phyloP scores from a whole-genome alignment of 2,113 vertebrate genomes.

The Larimichthys crocea region DNA sequence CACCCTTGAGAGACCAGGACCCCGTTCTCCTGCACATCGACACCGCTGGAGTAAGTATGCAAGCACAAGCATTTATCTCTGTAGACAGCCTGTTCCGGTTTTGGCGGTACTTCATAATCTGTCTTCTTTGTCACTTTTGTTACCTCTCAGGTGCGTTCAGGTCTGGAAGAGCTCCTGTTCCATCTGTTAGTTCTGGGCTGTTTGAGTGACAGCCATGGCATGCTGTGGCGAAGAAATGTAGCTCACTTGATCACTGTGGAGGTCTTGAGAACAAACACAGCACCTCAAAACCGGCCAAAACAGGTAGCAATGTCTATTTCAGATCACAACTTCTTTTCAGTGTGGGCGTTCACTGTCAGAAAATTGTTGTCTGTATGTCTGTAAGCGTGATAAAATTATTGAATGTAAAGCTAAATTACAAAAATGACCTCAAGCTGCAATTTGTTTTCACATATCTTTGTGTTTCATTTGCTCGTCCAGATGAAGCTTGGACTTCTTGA shows the following conservation, averaged over 20 bases:
- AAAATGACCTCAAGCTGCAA: neutral
- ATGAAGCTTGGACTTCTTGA: slow-evolving; percentile 77
- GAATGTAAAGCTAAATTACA: neutral
- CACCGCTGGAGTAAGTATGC: slow-evolving; percentile 73
- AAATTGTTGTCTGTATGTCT: neutral
- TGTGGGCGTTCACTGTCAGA: neutral
- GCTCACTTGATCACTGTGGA: slow-evolving; percentile 83
- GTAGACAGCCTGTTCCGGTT: neutral
- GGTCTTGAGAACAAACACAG: slow-evolving; percentile 62
- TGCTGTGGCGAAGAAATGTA: slow-evolving; percentile 82
- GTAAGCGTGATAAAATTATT: neutral
- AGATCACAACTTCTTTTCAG: neutral
- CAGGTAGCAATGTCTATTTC: slow-evolving; percentile 55
- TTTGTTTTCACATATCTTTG: neutral
- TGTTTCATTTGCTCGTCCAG: slow-evolving; percentile 58
- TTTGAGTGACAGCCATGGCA: slow-evolving; percentile 79
- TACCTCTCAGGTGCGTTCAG: slow-evolving; percentile 68
- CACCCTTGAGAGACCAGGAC: slow-evolving; percentile 65
- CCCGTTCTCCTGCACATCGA: slow-evolving; percentile 82
- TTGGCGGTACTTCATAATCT: neutral
- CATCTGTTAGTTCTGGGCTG: slow-evolving; percentile 79
- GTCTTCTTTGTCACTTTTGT: neutral
- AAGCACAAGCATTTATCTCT: neutral
- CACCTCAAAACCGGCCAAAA: slow-evolving; percentile 49
- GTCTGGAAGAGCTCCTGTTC: slow-evolving; percentile 81